These are phyloP conservation scores for Xyrichtys novacula DNA, from an alignment of 2,797 vertebrate genomes.

Conservation along the genomic window DNA sequence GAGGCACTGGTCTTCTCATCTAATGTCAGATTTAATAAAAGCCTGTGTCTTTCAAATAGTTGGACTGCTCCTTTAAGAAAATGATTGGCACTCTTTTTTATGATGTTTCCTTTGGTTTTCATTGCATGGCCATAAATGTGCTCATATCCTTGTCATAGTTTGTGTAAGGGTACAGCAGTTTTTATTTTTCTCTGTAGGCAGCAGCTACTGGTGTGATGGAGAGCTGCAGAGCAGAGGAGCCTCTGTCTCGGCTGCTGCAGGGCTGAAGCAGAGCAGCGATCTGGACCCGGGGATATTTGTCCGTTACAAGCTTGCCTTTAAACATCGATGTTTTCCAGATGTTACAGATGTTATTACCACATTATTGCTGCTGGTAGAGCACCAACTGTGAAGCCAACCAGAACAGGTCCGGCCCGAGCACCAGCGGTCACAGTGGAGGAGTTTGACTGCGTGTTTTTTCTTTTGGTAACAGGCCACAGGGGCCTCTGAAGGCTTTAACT, in stretches of 20 bases:
- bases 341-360: constrained; percentile 71
- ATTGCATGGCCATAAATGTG: constrained; percentile 29
- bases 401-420: constrained; percentile 42
- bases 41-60: no score
- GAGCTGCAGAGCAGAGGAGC: constrained; percentile 14
- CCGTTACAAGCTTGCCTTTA: constrained; percentile 62
- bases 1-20: background rate
- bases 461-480: constrained; percentile 57
- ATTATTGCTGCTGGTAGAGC: constrained; percentile 67
- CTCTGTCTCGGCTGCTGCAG: constrained; percentile 20
- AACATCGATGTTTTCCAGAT: constrained; percentile 70
- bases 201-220: constrained; percentile 39
- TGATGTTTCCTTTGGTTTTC: constrained; percentile 17
- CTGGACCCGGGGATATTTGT: constrained; percentile 54
- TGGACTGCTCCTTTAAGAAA: constrained; percentile 1
- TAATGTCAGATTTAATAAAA: background rate
- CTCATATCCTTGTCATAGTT: constrained; percentile 18
- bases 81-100: background rate
- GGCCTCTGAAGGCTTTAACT: constrained; percentile 51
- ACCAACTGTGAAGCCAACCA: constrained; percentile 66
- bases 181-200: constrained; percentile 41
- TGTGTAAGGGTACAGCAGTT: constrained; percentile 22
- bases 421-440: constrained; percentile 40
- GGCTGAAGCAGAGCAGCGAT: constrained; percentile 19
- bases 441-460: constrained; percentile 53